phyloP scores from a whole-genome alignment of 2,888 invertebrate genomes.

The Zygogramma bicolorata region DNA sequence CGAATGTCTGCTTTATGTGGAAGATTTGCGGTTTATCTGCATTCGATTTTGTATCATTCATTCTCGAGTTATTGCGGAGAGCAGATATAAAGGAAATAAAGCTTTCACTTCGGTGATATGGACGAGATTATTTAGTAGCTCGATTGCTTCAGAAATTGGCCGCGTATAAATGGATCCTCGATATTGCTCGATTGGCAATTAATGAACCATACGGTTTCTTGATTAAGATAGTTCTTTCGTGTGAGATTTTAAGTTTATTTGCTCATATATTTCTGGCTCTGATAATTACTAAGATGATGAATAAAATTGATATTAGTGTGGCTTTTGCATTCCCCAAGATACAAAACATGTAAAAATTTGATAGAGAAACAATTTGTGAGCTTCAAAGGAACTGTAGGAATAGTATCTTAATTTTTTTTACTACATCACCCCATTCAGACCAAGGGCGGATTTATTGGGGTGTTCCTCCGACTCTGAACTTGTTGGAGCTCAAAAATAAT shows the following conservation, averaged over 20 bases:
- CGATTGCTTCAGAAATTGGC: neutral
- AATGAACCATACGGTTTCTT: neutral
- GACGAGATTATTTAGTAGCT: neutral
- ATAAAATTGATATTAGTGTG: no score
- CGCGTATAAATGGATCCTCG: neutral
- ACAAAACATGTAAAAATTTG: no score
- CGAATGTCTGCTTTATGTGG: slow-evolving; percentile 28
- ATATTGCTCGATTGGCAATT: neutral
- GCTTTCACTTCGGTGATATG: neutral
- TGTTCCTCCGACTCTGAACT: no score
- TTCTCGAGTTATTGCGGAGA: slow-evolving; percentile 29
- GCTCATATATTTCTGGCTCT: neutral
- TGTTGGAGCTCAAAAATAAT: no score
- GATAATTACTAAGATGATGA: no score
- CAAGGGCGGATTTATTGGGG: no score
- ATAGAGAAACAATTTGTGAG: no score
- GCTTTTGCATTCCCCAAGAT: no score
- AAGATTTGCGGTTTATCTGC: slow-evolving; percentile 34
- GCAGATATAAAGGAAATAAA: neutral
- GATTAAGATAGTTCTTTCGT: neutral
- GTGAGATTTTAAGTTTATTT: neutral
- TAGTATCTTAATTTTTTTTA: no score
- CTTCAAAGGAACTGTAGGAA: no score
- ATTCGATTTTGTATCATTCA: slow-evolving; percentile 27
- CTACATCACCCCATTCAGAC: no score